A percentile compares a stretch with the other conserved stretches of the same genome.
These are phyloP conservation scores for Drosophila neutralis DNA, from an alignment of 2,888 invertebrate species.

Conservation along the genomic window DNA sequence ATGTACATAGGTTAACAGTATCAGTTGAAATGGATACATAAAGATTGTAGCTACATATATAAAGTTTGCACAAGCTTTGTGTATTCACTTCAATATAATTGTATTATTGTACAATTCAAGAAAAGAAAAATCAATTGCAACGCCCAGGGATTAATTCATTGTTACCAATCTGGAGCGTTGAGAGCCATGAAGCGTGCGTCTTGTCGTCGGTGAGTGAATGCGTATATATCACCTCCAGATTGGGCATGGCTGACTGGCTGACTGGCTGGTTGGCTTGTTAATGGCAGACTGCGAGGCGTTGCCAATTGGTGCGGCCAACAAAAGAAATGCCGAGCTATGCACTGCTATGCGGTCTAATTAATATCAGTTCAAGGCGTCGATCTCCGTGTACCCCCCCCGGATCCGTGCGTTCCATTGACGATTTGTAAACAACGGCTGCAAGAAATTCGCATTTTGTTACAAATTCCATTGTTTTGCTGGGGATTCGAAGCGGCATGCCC, in stretches of 20 bases:
- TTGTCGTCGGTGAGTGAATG: conserved; percentile 17
- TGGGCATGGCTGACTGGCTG: conserved; percentile 61
- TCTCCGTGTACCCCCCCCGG: conserved; percentile 34
- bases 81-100: background rate
- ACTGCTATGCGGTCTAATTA: conserved; percentile 68
- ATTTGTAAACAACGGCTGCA: conserved; percentile 55
- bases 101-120: conserved; percentile 31
- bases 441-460: conserved; percentile 75
- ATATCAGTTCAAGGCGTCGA: conserved; percentile 73
- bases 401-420: conserved; percentile 64
- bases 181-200: conserved; percentile 47
- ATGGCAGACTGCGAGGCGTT: conserved; percentile 56
- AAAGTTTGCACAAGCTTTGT: background rate
- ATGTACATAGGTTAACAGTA: background rate
- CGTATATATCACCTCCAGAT: conserved; percentile 51
- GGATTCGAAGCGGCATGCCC: conserved; percentile 34
- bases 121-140: conserved; percentile 61
- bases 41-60: background rate
- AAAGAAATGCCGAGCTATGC: conserved; percentile 70
- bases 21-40: background rate
- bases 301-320: conserved; percentile 65
- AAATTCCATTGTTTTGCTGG: conserved; percentile 68
- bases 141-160: conserved; percentile 28
- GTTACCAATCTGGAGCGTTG: conserved; percentile 15
- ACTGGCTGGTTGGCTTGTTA: conserved; percentile 43